Evolutionary conservation across 2,888 invertebrate species (phyloP).

Genomic region (Stegophylla sp.): DNA sequence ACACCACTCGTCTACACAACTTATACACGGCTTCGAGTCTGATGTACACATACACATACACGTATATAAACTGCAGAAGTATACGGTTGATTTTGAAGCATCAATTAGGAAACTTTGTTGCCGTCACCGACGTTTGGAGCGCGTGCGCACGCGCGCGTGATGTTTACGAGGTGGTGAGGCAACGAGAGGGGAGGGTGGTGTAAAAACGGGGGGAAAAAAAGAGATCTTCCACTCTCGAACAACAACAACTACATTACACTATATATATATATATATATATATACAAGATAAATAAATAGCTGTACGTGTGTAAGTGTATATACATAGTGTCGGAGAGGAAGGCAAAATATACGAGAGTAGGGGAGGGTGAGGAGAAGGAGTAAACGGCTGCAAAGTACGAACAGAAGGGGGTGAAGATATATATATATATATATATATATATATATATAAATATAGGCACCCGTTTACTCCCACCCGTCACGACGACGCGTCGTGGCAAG

Average conservation of each 20-base stretch:
- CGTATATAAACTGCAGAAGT: not conserved
- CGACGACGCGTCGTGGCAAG: conserved; percentile 3
- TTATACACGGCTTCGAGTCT: not conserved
- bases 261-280: too few relatives aligned
- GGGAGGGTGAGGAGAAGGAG: not conserved
- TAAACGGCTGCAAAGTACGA: too few relatives aligned
- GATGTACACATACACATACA: not conserved
- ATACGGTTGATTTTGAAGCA: conserved; percentile 36
- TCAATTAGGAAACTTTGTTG: conserved; percentile 46
- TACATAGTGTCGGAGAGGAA: not conserved
- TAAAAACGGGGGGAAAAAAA: not conserved
- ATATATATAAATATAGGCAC: not conserved
- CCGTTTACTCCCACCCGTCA: not conserved
- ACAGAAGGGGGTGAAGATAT: not conserved
- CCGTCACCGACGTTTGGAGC: not conserved
- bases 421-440: too few relatives aligned
- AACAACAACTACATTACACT: not conserved
- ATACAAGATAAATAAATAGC: too few relatives aligned
- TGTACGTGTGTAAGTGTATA: not conserved
- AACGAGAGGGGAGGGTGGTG: not conserved
- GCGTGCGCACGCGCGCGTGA: not conserved
- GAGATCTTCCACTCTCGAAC: not conserved
- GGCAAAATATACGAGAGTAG: not conserved
- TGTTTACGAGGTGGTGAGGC: not conserved
- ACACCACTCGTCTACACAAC: too few relatives aligned